Conservation (phyloP, 2,888 invertebrate genomes). For the Tiliacea aurago region DNA sequence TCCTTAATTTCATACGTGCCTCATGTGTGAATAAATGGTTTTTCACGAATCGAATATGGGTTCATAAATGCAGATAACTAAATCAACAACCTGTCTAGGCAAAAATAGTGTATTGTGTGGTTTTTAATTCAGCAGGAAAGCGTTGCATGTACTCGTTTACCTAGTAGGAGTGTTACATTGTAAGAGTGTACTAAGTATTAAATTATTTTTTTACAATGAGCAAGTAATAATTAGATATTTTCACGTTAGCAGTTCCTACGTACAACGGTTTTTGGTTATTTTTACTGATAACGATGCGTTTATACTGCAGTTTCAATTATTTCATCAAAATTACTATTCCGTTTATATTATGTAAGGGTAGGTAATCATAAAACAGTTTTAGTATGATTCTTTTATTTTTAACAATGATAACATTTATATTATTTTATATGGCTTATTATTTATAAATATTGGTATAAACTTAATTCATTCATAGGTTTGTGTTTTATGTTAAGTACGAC, state of each 20-base stretch:
- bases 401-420: conserved; percentile 81
- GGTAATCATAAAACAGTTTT: conserved; percentile 61
- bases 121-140: conserved; percentile 30
- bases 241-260: neutral
- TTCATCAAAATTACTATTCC: conserved; percentile 15
- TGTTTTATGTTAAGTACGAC: conserved; percentile 61
- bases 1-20: neutral
- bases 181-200: conserved; percentile 25
- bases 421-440: conserved; percentile 62
- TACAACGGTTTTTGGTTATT: too few species aligned
- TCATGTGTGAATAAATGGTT: neutral
- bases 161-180: neutral
- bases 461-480: conserved; percentile 44
- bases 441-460: conserved; percentile 70
- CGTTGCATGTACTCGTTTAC: conserved; percentile 3
- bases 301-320: conserved; percentile 20
- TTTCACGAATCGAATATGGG: neutral
- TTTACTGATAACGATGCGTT: neutral
- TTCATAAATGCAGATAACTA: neutral
- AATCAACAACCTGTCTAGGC: conserved; percentile 12
- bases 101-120: neutral
- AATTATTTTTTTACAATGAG: neutral
- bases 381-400: conserved; percentile 78
- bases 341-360: conserved; percentile 22
- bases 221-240: neutral